Conservation (phyloP, 2,113 vertebrate species). For the Polypterus senegalus region DNA sequence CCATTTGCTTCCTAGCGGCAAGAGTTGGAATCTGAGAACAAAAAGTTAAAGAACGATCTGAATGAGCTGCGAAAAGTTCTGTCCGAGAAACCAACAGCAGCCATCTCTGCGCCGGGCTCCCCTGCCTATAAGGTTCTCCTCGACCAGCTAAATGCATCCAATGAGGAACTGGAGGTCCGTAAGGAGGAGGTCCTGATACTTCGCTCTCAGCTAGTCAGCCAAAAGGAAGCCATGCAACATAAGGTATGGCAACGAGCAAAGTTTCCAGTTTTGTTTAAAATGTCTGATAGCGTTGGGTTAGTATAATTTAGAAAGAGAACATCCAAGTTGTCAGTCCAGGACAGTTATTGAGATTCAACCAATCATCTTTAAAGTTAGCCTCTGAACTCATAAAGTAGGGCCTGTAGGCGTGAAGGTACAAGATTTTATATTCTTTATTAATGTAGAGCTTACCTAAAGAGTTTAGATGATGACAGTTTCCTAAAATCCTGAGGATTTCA, state of each 20-base stretch:
- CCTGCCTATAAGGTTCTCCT: conserved; percentile 84
- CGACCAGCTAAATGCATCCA: conserved; percentile 82
- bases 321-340: too few relatives aligned
- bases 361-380: too few relatives aligned
- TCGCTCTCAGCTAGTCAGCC: conserved; percentile 91
- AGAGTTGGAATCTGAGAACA: conserved; percentile 94
- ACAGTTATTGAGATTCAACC: too few relatives aligned
- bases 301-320: too few relatives aligned
- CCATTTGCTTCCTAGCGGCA: conserved; percentile 60
- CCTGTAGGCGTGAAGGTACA: too few relatives aligned
- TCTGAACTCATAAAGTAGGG: too few relatives aligned
- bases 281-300: too few relatives aligned
- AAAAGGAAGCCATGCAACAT: conserved; percentile 86
- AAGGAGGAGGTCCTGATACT: conserved; percentile 95
- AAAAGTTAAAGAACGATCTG: conserved; percentile 87
- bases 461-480: too few relatives aligned
- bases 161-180: conserved; percentile 88
- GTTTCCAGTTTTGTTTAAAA: too few relatives aligned
- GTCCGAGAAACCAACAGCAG: conserved; percentile 53
- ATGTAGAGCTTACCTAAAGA: too few relatives aligned
- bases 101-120: conserved; percentile 66
- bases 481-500: too few relatives aligned
- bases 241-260: conserved; percentile 54
- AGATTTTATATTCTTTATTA: too few relatives aligned
- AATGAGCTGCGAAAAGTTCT: conserved; percentile 78